Conservation (phyloP, 2,888 invertebrate genomes). For the Mycogona germanica region DNA sequence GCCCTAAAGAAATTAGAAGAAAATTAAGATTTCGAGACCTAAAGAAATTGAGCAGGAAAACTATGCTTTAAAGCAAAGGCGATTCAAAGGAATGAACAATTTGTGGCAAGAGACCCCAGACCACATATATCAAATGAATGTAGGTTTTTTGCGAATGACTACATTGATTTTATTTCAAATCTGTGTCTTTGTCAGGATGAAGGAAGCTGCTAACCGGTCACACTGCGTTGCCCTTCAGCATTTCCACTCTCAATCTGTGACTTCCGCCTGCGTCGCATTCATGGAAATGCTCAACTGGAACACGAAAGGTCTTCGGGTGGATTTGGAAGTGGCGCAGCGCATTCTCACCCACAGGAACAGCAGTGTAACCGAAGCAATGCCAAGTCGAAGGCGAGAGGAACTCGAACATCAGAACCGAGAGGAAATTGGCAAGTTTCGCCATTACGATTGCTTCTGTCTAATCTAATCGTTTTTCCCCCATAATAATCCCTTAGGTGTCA, state of each 20-base stretch:
- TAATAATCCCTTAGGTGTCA: too few relatives aligned
- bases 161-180: not conserved
- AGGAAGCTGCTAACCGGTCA: not conserved
- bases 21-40: too few relatives aligned
- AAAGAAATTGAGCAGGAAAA: too few relatives aligned
- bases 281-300: conserved; percentile 14
- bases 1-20: too few relatives aligned
- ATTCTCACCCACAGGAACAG: not conserved
- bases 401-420: not conserved
- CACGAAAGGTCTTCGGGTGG: conserved; percentile 2
- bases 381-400: not conserved
- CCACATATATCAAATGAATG: too few relatives aligned
- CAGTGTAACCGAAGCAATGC: not conserved
- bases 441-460: too few relatives aligned
- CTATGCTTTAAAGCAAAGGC: not conserved
- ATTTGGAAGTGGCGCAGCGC: conserved; percentile 4
- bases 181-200: not conserved
- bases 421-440: conserved; percentile 5
- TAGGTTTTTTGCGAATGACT: not conserved
- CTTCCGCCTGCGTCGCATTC: conserved; percentile 9
- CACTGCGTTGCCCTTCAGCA: conserved; percentile 4
- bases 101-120: too few relatives aligned
- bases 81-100: not conserved
- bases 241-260: not conserved
- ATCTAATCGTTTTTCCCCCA: too few relatives aligned